phyloP scores from a whole-genome alignment of 2,888 invertebrate genomes.

The Metallyticus violacea region DNA sequence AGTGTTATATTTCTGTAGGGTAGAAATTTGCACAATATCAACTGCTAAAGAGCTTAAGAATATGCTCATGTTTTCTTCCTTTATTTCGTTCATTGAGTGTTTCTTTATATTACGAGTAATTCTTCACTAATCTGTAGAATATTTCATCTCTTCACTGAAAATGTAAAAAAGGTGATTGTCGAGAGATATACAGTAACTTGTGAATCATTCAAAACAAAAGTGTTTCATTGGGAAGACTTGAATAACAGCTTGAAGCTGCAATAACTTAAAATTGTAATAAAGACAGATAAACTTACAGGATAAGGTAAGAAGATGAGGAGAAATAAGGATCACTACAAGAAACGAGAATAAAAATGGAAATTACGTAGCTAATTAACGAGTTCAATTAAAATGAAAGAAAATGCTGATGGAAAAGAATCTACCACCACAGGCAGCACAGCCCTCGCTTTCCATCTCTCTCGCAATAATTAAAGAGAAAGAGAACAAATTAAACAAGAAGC shows the following conservation, averaged over 20 bases:
- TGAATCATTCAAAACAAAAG: background rate
- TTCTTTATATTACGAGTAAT: too few species aligned
- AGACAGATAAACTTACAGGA: background rate
- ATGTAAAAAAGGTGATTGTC: too few species aligned
- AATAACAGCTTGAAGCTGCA: background rate
- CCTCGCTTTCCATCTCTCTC: background rate
- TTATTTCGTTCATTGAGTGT: too few species aligned
- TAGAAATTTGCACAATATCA: too few species aligned
- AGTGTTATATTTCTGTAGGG: too few species aligned
- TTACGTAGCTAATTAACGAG: background rate
- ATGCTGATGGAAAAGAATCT: background rate
- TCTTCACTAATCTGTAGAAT: too few species aligned
- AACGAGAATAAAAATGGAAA: background rate
- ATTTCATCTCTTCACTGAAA: too few species aligned
- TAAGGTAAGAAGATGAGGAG: background rate
- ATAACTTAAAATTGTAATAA: background rate
- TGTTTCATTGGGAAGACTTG: background rate
- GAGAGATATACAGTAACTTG: background rate
- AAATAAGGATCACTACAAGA: background rate
- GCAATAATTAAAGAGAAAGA: background rate
- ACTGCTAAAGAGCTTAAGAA: too few species aligned
- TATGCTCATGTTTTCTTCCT: too few species aligned
- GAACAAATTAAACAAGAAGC: background rate
- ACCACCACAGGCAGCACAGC: background rate
- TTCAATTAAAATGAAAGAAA: constrained; percentile 9